Evolutionary conservation across 2,888 invertebrate genomes (phyloP).

Genomic region (Callinectes sapidus): DNA sequence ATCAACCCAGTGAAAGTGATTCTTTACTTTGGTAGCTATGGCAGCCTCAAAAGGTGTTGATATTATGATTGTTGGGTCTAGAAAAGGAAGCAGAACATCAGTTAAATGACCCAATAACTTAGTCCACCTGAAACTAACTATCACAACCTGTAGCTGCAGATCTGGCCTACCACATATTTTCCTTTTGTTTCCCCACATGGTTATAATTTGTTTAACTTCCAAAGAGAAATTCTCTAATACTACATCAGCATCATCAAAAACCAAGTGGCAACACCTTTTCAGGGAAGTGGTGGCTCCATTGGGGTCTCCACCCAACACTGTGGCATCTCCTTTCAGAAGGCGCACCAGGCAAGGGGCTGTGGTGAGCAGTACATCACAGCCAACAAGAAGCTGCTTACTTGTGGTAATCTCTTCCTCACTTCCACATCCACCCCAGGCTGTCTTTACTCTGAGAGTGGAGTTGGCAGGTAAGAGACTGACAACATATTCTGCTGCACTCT

Average conservation of each 20-base stretch:
- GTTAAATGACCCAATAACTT: conserved; percentile 54
- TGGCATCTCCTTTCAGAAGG: conserved; percentile 40
- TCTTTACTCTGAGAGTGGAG: conserved; percentile 48
- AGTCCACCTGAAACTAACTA: conserved; percentile 64
- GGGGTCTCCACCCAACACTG: not conserved
- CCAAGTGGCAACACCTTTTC: conserved; percentile 62
- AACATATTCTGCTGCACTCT: conserved; percentile 48
- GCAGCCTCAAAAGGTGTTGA: conserved; percentile 68
- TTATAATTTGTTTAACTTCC: conserved; percentile 57
- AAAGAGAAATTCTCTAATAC: conserved; percentile 46
- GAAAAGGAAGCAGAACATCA: conserved; percentile 45
- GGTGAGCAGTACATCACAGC: conserved; percentile 68
- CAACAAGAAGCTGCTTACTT: conserved; percentile 55
- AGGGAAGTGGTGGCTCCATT: conserved; percentile 46
- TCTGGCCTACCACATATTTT: conserved; percentile 32
- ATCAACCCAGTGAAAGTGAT: conserved; percentile 22
- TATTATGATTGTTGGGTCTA: conserved; percentile 64
- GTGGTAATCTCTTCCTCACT: conserved; percentile 35
- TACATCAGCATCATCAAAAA: conserved; percentile 70
- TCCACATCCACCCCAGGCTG: conserved; percentile 67
- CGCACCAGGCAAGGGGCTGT: conserved; percentile 68
- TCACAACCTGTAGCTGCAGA: conserved; percentile 57
- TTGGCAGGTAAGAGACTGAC: conserved; percentile 44
- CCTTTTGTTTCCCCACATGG: conserved; percentile 54
- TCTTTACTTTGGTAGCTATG: conserved; percentile 50